Conservation (phyloP, 2,113 vertebrate species). For the Phrynocephalus versicolor region DNA sequence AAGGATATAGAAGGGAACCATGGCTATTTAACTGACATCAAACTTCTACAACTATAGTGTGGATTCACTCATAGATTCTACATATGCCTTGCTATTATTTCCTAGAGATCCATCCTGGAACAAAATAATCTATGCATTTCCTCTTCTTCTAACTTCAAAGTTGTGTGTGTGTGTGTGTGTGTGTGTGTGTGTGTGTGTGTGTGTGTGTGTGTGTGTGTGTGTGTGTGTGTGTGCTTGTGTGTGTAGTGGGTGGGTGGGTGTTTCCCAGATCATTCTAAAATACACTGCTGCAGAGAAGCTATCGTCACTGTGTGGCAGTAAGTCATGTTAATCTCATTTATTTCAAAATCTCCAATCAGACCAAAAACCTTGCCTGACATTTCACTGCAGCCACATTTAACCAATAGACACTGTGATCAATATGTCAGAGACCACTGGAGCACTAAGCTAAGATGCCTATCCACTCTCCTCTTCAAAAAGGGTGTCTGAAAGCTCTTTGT, state of each 20-base stretch:
- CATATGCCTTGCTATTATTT: neutral
- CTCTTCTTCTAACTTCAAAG: neutral
- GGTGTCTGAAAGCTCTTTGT: neutral
- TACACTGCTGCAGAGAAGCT: too few species aligned
- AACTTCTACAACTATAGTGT: neutral
- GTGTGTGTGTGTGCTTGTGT: too few species aligned
- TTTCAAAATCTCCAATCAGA: neutral
- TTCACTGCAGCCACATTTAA: neutral
- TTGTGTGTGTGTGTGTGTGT: too few species aligned
- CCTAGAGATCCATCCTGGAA: neutral
- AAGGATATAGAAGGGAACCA: too few species aligned
- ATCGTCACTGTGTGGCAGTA: neutral
- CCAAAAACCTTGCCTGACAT: neutral
- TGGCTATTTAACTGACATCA: too few species aligned
- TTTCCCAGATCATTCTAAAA: neutral
- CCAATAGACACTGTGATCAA: neutral
- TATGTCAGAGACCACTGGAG: neutral
- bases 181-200: too few species aligned
- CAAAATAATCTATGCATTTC: neutral
- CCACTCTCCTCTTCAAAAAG: neutral
- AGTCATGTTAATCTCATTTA: neutral
- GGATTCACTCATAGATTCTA: too few species aligned
- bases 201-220: too few species aligned
- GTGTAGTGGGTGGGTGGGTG: too few species aligned
- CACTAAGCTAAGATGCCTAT: neutral